Percentiles rank a stretch among this genome's conserved stretches.
Conservation (phyloP, 2,888 invertebrate species). For the Steromphala cineraria region DNA sequence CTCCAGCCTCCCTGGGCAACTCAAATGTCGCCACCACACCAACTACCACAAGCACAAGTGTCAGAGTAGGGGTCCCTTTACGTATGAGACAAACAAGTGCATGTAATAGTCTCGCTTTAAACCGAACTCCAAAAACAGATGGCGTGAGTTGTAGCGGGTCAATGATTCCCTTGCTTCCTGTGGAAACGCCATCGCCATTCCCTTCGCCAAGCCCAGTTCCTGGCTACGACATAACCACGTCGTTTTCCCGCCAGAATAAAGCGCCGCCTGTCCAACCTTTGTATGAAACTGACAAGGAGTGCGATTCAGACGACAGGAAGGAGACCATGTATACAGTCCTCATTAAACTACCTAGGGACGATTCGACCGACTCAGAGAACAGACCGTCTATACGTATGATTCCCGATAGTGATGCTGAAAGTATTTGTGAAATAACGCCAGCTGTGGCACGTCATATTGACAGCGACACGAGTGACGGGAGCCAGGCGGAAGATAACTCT, state of each 20-base stretch:
- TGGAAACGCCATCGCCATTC: slow-evolving; percentile 40
- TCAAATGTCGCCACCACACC: slow-evolving; percentile 26
- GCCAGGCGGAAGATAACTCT: slow-evolving; percentile 20
- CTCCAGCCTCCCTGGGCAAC: slow-evolving; percentile 69
- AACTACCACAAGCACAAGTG: not conserved
- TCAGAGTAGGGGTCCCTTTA: not conserved
- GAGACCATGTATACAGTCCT: slow-evolving; percentile 90
- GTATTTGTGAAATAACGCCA: slow-evolving; percentile 39
- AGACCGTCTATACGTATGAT: slow-evolving; percentile 62
- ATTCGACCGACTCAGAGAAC: slow-evolving; percentile 32
- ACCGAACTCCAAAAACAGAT: not conserved
- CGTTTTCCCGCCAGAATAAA: slow-evolving; percentile 45
- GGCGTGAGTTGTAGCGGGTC: slow-evolving; percentile 40
- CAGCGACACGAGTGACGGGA: slow-evolving; percentile 22
- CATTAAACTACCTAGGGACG: slow-evolving; percentile 81
- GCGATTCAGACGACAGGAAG: slow-evolving; percentile 27
- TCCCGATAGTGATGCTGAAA: slow-evolving; percentile 78
- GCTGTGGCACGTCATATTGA: slow-evolving; percentile 27
- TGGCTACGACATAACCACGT: slow-evolving; percentile 45
- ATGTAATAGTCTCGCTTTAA: slow-evolving; percentile 2
- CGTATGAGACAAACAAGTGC: slow-evolving; percentile 3
- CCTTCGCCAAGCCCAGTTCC: slow-evolving; percentile 28
- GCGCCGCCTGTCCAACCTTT: slow-evolving; percentile 35
- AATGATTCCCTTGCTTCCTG: slow-evolving; percentile 51
- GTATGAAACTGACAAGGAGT: slow-evolving; percentile 43